phyloP scores from a whole-genome alignment of 2,113 vertebrate species.

The Cheilinus undulatus region DNA sequence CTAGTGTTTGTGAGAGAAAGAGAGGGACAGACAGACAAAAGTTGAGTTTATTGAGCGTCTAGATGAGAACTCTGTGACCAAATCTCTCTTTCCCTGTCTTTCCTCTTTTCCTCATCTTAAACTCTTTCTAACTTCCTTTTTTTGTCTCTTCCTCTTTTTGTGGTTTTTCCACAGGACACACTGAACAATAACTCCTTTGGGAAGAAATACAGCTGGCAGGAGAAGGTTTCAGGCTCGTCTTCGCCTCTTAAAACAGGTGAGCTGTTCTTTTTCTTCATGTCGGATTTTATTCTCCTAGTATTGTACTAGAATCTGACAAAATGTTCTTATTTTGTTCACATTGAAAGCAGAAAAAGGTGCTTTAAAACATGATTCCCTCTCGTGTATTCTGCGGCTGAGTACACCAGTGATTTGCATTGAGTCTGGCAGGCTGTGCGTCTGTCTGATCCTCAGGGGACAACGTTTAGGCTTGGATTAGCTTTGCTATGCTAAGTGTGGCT shows the following conservation, averaged over 20 bases:
- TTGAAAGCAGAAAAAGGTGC: not conserved
- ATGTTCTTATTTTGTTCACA: not conserved
- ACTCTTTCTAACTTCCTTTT: constrained; percentile 27
- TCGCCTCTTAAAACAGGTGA: constrained; percentile 96
- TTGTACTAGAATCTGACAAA: not conserved
- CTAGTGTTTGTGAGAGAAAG: constrained; percentile 40
- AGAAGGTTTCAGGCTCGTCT: constrained; percentile 93
- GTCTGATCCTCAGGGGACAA: constrained; percentile 11
- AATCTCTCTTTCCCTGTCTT: not conserved
- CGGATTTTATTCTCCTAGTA: not conserved
- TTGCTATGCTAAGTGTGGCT: constrained; percentile 19
- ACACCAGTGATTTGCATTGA: constrained; percentile 17
- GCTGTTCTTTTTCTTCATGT: constrained; percentile 42
- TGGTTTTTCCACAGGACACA: constrained; percentile 88
- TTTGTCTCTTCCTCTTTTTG: constrained; percentile 1
- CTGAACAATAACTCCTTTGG: constrained; percentile 98
- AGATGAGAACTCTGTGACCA: constrained; percentile 36
- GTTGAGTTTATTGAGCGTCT: constrained; percentile 46
- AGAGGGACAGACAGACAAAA: constrained; percentile 18
- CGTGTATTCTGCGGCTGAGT: not conserved
- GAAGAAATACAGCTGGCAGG: constrained; percentile 99
- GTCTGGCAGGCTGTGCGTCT: constrained; percentile 9
- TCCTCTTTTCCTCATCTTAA: constrained; percentile 5
- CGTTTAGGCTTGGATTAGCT: constrained; percentile 32
- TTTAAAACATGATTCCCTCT: not conserved